Percentiles rank a stretch among this genome's conserved stretches.
Conservation (phyloP, 2,797 vertebrate genomes). For the Tokudaia muenninki region DNA sequence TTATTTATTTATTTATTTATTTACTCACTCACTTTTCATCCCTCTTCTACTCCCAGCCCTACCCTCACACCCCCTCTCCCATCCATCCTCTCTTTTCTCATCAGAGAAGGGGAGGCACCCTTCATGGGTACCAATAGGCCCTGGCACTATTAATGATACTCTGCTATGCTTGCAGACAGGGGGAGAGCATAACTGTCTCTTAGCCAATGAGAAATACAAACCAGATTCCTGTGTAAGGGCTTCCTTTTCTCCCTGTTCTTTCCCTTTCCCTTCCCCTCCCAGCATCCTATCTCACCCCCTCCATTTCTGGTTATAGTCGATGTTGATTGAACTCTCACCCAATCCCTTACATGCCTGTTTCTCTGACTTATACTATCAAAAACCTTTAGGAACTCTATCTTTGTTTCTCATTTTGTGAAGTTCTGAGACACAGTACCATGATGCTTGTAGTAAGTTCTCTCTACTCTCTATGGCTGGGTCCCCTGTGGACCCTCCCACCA, state of each 20-base stretch:
- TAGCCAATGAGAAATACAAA: background rate
- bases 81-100: background rate
- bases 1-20: too few species aligned
- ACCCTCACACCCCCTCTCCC: background rate
- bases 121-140: background rate
- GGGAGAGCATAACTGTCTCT: background rate
- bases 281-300: background rate
- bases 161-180: background rate
- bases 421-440: background rate
- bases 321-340: background rate
- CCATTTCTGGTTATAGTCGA: background rate
- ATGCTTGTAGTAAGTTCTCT: background rate
- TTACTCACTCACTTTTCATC: background rate
- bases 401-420: background rate
- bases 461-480: background rate
- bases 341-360: background rate
- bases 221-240: background rate
- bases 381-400: background rate
- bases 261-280: background rate
- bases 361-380: background rate
- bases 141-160: background rate
- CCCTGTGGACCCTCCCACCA: background rate
- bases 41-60: background rate
- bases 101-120: background rate
- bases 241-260: background rate